phyloP scores from a whole-genome alignment of 1,140 invertebrate species.

The Planococcus citri region DNA sequence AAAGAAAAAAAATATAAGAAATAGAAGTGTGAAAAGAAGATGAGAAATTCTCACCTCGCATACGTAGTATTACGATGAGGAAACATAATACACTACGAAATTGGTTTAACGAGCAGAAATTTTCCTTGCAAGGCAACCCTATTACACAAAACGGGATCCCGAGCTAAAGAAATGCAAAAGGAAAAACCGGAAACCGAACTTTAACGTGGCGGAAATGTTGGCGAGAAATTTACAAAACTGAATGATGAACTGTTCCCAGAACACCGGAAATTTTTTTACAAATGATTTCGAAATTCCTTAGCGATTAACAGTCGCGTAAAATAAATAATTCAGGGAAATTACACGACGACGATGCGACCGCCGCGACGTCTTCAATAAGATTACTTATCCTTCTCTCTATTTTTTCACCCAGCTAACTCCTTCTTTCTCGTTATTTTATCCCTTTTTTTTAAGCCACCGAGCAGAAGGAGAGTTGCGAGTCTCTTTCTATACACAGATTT shows the following conservation, averaged over 20 bases:
- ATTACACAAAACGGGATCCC: neutral
- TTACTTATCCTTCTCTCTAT: neutral
- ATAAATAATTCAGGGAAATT: neutral
- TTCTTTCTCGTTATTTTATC: too few species aligned
- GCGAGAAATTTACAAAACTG: neutral
- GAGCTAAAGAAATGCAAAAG: slow-evolving; percentile 1
- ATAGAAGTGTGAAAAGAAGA: too few species aligned
- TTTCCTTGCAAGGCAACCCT: neutral
- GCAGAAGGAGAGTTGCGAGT: too few species aligned
- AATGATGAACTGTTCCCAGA: slow-evolving; percentile 6
- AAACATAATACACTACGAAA: too few species aligned
- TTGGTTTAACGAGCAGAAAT: too few species aligned
- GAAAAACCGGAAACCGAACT: neutral
- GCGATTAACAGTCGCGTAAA: slow-evolving; percentile 6
- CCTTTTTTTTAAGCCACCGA: too few species aligned
- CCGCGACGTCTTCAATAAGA: neutral
- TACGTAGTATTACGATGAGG: too few species aligned
- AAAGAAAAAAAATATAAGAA: too few species aligned
- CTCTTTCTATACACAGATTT: too few species aligned
- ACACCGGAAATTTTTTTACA: slow-evolving; percentile 3
- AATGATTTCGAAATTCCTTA: neutral
- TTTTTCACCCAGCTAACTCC: too few species aligned
- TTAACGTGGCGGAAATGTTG: neutral
- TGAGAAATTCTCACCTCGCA: too few species aligned
- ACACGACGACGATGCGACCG: too few species aligned